Conservation (phyloP, 1,140 invertebrate genomes). For the Caerostris darwini region DNA sequence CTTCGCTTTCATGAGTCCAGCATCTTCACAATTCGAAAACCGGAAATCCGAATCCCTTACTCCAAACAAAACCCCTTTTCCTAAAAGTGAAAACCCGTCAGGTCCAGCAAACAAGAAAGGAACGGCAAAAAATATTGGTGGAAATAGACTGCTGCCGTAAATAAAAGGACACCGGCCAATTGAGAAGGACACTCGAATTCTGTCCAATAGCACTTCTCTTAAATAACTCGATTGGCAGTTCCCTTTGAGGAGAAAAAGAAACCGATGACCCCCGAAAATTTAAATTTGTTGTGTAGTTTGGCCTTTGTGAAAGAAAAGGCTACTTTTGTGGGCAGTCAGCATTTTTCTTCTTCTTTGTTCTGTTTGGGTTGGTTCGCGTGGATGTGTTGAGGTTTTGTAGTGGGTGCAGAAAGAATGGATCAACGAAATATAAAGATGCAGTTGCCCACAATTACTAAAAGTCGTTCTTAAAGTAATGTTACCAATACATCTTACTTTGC, state of each 20-base stretch:
- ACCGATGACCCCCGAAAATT: conserved; percentile 37
- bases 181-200: background rate
- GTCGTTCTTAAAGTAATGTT: no score
- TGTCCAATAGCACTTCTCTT: conserved; percentile 58
- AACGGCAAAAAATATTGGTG: conserved; percentile 1
- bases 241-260: conserved; percentile 29
- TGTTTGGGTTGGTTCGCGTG: background rate
- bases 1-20: background rate
- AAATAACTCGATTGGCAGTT: conserved; percentile 74
- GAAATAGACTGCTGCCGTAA: conserved; percentile 59
- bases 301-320: conserved; percentile 24
- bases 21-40: background rate
- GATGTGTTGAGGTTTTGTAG: conserved; percentile 26
- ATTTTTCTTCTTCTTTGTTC: no score
- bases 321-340: conserved; percentile 39
- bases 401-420: background rate
- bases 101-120: background rate
- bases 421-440: background rate
- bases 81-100: background rate
- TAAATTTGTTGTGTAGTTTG: conserved; percentile 47
- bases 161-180: conserved; percentile 50
- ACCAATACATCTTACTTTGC: no score
- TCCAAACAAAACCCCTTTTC: background rate
- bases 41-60: background rate
- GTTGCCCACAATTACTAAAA: background rate